Evolutionary conservation across 2,888 invertebrate species (phyloP).

Genomic region (Amiota communis): DNA sequence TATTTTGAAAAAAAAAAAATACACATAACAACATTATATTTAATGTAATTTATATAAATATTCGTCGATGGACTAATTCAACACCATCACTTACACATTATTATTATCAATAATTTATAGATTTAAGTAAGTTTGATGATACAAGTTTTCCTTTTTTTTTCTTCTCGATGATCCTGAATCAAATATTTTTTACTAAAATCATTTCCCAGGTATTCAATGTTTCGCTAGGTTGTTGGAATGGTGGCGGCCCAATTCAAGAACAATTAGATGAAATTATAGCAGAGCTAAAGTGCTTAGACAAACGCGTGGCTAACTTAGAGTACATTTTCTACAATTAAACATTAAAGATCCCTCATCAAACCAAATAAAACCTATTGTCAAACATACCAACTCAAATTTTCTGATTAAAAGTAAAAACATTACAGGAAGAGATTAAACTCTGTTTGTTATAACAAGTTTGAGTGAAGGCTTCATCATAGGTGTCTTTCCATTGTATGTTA

Average conservation of each 20-base stretch:
- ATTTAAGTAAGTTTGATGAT: not conserved
- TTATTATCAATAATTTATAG: not conserved
- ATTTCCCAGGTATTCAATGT: slow-evolving; percentile 58
- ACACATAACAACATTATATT: not conserved
- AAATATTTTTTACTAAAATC: slow-evolving; percentile 30
- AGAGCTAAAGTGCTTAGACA: slow-evolving; percentile 43
- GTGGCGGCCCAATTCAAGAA: slow-evolving; percentile 43
- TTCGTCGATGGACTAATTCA: not conserved
- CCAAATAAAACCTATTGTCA: no score
- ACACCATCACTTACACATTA: not conserved
- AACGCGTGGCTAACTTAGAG: slow-evolving; percentile 51
- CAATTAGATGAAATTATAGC: slow-evolving; percentile 48
- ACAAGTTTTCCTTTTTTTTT: slow-evolving; percentile 31
- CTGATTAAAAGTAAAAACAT: no score
- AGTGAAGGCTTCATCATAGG: no score
- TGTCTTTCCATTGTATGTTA: no score
- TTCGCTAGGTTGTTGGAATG: slow-evolving; percentile 40
- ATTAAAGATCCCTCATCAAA: no score
- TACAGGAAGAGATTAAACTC: no score
- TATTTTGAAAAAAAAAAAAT: not conserved
- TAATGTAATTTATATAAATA: not conserved
- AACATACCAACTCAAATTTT: no score
- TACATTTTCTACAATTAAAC: slow-evolving; percentile 22
- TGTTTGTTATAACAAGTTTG: no score
- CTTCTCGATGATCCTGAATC: slow-evolving; percentile 38